Percentiles rank a stretch among this genome's conserved stretches.
phyloP scores from a whole-genome alignment of 2,888 invertebrate species.

The Eupithecia exiguata region DNA sequence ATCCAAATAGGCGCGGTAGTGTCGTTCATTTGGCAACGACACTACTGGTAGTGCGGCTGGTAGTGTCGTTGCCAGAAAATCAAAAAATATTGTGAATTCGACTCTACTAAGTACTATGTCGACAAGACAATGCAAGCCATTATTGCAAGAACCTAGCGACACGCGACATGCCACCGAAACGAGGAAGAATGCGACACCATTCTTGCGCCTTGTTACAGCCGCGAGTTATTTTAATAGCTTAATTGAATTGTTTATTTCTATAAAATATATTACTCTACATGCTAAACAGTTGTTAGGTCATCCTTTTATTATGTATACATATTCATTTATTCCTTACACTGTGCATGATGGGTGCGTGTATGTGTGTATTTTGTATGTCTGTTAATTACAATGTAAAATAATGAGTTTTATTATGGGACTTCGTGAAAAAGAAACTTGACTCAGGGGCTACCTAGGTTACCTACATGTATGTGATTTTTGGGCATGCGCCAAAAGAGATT shows the following conservation, averaged over 20 bases:
- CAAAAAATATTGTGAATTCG: neutral
- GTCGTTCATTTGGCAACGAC: no score
- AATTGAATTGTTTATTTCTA: neutral
- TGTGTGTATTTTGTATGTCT: no score
- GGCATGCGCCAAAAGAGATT: neutral
- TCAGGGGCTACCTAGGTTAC: neutral
- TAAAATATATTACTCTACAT: no score
- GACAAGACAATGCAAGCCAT: neutral
- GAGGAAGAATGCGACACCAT: constrained; percentile 5
- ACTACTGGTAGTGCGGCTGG: no score
- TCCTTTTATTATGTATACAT: no score
- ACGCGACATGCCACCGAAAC: constrained; percentile 9
- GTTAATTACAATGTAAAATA: neutral
- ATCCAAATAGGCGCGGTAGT: no score
- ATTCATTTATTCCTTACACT: no score
- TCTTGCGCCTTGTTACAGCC: neutral
- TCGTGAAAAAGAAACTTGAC: neutral
- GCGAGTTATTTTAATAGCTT: constrained; percentile 5
- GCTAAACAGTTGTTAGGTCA: no score
- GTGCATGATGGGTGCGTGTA: no score
- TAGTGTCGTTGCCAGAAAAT: no score
- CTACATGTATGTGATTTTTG: neutral
- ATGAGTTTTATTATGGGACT: neutral
- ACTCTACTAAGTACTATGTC: neutral
- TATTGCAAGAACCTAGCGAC: neutral